These are phyloP conservation scores for Acanthornis magna DNA, from an alignment of 2,797 vertebrate genomes.

Conservation along the genomic window DNA sequence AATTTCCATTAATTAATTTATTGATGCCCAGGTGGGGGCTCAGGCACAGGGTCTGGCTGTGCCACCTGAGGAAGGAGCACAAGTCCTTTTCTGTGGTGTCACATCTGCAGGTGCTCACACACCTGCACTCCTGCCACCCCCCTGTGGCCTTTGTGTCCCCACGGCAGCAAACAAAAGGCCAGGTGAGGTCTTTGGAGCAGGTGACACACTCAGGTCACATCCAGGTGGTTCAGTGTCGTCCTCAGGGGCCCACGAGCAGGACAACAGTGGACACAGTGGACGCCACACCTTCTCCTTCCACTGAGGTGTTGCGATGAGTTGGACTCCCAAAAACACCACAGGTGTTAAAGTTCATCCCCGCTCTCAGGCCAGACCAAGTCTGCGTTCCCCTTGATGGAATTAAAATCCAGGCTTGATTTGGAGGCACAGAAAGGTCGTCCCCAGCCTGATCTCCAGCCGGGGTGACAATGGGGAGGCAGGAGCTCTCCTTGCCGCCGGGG, in stretches of 20 bases:
- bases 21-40: neutral
- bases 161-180: neutral
- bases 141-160: neutral
- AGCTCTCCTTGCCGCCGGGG: conserved; percentile 1
- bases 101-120: neutral
- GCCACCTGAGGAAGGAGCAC: neutral
- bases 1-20: neutral
- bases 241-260: rapidly evolving
- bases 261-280: neutral
- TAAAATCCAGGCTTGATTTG: neutral
- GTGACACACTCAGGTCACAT: neutral
- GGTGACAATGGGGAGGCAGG: neutral
- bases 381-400: neutral
- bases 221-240: rapidly evolving
- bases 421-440: neutral
- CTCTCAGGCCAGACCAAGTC: neutral
- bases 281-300: neutral
- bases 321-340: neutral
- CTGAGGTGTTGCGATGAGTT: neutral
- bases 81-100: neutral
- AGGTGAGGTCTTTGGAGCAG: neutral
- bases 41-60: neutral
- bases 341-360: neutral
- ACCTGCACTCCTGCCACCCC: neutral
- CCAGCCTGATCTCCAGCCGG: neutral